phyloP scores from a whole-genome alignment of 2,797 vertebrate species.

The Enteromius paludinosus region DNA sequence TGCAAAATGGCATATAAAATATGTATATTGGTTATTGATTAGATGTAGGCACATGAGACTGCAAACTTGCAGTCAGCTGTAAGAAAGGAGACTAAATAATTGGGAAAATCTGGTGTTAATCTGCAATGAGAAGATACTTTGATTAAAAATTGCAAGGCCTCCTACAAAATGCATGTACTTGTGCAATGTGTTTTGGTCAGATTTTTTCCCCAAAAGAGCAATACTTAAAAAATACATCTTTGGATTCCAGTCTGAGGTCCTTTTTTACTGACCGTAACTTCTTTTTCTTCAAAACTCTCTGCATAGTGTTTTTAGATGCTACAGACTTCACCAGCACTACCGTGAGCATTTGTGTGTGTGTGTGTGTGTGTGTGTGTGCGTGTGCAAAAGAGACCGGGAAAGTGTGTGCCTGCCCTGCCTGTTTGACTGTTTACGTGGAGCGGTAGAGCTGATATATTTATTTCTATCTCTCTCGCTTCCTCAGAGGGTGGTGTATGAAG shows the following conservation, averaged over 20 bases:
- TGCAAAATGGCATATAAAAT: not conserved
- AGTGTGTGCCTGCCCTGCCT: slow-evolving; percentile 46
- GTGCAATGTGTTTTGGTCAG: not conserved
- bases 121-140: not conserved
- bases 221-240: not conserved
- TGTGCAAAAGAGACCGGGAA: not conserved
- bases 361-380: slow-evolving; percentile 17
- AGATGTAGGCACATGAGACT: not conserved
- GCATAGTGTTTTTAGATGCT: slow-evolving; percentile 8
- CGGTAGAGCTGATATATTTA: slow-evolving; percentile 57
- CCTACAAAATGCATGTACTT: too few species aligned
- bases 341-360: not conserved
- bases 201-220: not conserved
- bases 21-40: not conserved
- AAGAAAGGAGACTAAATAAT: not conserved
- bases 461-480: slow-evolving; percentile 52
- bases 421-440: slow-evolving; percentile 58
- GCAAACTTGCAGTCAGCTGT: not conserved
- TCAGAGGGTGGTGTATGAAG: slow-evolving; percentile 59
- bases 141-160: not conserved
- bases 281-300: not conserved
- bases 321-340: not conserved
- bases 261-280: not conserved
- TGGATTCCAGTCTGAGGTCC: not conserved
- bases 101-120: not conserved